phyloP scores from a whole-genome alignment of 2,888 invertebrate genomes.

The Dryadula phaetusa region DNA sequence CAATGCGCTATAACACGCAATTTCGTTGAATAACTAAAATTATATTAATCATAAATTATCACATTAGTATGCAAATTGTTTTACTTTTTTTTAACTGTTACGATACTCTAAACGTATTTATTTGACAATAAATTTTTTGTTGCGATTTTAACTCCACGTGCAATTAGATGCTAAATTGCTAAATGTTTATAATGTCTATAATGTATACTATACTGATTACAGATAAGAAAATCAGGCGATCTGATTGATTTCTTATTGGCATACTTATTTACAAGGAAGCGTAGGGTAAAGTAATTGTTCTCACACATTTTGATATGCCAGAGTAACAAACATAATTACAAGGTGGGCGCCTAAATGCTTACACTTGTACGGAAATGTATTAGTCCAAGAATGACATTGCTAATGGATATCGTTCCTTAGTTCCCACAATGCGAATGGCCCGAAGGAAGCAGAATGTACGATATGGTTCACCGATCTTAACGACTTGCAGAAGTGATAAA shows the following conservation, averaged over 20 bases:
- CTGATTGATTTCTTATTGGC: neutral
- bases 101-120: neutral
- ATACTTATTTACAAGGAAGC: too few species aligned
- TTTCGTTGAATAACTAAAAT: slow-evolving; percentile 48
- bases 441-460: slow-evolving; percentile 70
- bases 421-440: slow-evolving; percentile 67
- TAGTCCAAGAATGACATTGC: slow-evolving; percentile 66
- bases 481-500: slow-evolving; percentile 58
- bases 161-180: too few species aligned
- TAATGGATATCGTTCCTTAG: slow-evolving; percentile 66
- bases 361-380: slow-evolving; percentile 52
- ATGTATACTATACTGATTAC: too few species aligned
- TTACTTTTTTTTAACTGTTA: neutral
- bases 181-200: too few species aligned
- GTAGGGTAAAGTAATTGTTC: neutral
- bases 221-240: neutral
- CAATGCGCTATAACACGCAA: slow-evolving; percentile 52
- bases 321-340: slow-evolving; percentile 26
- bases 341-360: slow-evolving; percentile 20
- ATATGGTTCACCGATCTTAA: slow-evolving; percentile 77
- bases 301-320: slow-evolving; percentile 14
- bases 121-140: too few species aligned
- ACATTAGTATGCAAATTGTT: slow-evolving; percentile 13
- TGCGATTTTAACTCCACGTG: too few species aligned
- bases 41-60: slow-evolving; percentile 4